These are phyloP conservation scores for Irena cyanogastra DNA, from an alignment of 2,113 vertebrate species.

Conservation along the genomic window DNA sequence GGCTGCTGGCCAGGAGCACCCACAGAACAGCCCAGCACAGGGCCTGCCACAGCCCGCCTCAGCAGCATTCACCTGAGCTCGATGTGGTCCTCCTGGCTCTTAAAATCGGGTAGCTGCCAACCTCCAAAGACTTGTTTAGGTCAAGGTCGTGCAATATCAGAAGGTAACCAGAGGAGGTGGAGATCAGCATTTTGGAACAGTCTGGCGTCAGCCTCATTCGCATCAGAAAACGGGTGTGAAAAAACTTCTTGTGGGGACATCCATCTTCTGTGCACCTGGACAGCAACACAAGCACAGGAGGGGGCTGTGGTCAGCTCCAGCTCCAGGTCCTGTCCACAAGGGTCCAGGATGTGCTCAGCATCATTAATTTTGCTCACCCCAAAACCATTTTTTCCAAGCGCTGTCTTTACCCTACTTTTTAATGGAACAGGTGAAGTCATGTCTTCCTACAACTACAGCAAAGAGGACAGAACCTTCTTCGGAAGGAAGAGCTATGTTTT, in stretches of 20 bases:
- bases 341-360: background rate
- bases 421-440: background rate
- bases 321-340: background rate
- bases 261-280: constrained; percentile 94
- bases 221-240: constrained; percentile 98
- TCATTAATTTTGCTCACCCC: too few relatives aligned
- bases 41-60: background rate
- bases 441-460: too few relatives aligned
- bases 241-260: constrained; percentile 98
- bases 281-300: background rate
- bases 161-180: constrained; percentile 96
- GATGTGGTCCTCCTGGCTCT: constrained; percentile 89
- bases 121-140: constrained; percentile 94
- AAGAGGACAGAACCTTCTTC: background rate
- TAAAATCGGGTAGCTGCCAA: constrained; percentile 94
- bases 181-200: constrained; percentile 99
- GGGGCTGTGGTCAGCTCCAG: background rate
- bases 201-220: constrained; percentile 96
- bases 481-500: background rate
- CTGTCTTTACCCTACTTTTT: background rate
- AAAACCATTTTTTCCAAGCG: fast-evolving
- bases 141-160: constrained; percentile 97
- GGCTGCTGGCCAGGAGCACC: background rate
- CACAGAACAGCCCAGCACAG: background rate
- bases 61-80: constrained; percentile 79